phyloP scores from a whole-genome alignment of 2,888 invertebrate genomes.

The Urechis unicinctus region DNA sequence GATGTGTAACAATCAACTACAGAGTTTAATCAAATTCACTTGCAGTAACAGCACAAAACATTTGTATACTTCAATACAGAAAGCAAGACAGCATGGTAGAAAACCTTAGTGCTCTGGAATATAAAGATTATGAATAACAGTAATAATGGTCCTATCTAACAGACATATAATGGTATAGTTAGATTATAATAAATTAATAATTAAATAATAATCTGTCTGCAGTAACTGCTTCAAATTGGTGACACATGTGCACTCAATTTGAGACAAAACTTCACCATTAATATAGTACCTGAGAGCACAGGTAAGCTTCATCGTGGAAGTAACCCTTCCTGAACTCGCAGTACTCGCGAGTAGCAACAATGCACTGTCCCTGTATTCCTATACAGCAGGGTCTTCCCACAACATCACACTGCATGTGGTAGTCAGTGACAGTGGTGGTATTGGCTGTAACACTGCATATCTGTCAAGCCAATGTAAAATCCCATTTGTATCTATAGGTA shows the following conservation, averaged over 20 bases:
- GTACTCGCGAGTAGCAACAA: slow-evolving; percentile 47
- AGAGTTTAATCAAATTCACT: too few species aligned
- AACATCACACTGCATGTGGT: slow-evolving; percentile 86
- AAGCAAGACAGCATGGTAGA: too few species aligned
- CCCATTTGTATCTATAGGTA: not conserved
- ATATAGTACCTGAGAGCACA: slow-evolving; percentile 47
- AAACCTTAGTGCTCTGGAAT: too few species aligned
- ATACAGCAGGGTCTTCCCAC: slow-evolving; percentile 97
- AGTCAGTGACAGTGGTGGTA: slow-evolving; percentile 1
- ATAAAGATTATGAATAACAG: too few species aligned
- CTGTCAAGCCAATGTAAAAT: not conserved
- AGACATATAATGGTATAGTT: too few species aligned
- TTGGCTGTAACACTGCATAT: not conserved
- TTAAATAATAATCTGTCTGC: not conserved
- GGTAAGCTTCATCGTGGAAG: slow-evolving; percentile 45
- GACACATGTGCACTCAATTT: not conserved
- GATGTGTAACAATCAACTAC: too few species aligned
- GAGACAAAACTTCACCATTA: too few species aligned
- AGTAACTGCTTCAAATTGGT: not conserved
- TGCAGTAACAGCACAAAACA: too few species aligned
- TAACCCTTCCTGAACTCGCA: slow-evolving; percentile 46
- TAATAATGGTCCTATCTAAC: too few species aligned
- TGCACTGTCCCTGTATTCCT: slow-evolving; percentile 67
- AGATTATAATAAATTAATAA: not conserved
- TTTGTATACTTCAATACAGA: too few species aligned